Evolutionary conservation across 2,797 vertebrate species (phyloP), one percentile per base, ranked within the genome.

Genomic region (Falco columbarius): DNA sequence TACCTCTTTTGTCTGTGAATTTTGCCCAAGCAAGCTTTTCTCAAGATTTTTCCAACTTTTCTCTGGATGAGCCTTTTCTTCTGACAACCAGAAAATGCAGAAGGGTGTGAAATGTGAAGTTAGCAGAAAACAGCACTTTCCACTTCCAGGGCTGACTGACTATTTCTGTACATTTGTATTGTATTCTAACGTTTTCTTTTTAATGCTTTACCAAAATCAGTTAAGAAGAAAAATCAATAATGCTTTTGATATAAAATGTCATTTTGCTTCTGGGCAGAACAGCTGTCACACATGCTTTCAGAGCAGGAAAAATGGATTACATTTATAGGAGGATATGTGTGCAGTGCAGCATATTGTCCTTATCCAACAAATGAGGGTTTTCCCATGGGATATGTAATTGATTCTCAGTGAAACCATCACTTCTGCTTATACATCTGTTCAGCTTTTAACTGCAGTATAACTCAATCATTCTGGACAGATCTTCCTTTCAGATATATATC

Each of bases 341-440:
- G 61, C 93, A 92, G 77, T 97, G 95, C 94, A 97, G 95, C 97
- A 97, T 97, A 97, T 97, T 97, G 98, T 95, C 94, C 92, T 98
- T 96, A 98, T 98, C 96, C 98, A 98, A 98, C 98, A 98, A 98
- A 98, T 98, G 96, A 98, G 97, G 97, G 81, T 97, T 96, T 90
- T 97, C 98, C 97, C 98, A 93, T 89, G 97, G 97, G 98, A 97
- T 81, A 88, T 66, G 79, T 96, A 97, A 98, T 91, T 96, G 96
- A 98, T 97, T 98, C 98, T 97, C 95, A 84, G 77, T 81, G 93
- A 97, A 97, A 97, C 97, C 79, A 90, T 90, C 58, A 59, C 93
- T 96, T 95, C 97, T 97, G 97, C 94, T 97, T 96, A 96, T 95
- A 96, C 98, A 98, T 98, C 98, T 99, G 98, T 93, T 97, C 95